Conservation (phyloP, 2,113 vertebrate species). For the Spea multiplicata region DNA sequence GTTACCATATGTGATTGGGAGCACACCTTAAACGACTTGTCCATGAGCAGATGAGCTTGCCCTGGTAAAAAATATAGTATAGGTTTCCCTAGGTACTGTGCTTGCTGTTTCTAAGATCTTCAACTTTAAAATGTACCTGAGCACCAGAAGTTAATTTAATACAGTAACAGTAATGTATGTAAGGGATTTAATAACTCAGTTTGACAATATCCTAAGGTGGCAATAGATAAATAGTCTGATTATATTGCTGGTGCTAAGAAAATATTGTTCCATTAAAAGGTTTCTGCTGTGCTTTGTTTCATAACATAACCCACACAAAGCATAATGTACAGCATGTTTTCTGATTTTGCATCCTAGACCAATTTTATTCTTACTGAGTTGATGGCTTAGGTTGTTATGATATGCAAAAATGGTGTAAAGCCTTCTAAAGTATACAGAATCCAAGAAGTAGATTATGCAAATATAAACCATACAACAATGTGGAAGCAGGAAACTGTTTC, state of each 20-base stretch:
- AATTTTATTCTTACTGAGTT: background rate
- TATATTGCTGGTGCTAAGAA: background rate
- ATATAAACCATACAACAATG: no score
- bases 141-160: background rate
- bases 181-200: background rate
- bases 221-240: slow-evolving; percentile 13
- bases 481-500: no score
- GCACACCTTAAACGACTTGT: no score
- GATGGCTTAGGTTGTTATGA: background rate
- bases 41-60: no score
- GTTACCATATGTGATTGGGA: no score
- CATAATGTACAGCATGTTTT: background rate
- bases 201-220: background rate
- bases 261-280: slow-evolving; percentile 8
- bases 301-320: background rate
- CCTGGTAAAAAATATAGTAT: no score
- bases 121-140: background rate
- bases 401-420: no score
- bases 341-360: background rate
- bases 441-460: no score
- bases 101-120: no score
- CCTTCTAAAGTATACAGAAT: no score
- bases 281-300: slow-evolving; percentile 9
- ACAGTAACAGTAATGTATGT: background rate
- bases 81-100: no score